Percentiles rank a stretch among this genome's conserved stretches.
Evolutionary conservation across 2,797 vertebrate species (phyloP).

Genomic region (Gambusia yucatana): DNA sequence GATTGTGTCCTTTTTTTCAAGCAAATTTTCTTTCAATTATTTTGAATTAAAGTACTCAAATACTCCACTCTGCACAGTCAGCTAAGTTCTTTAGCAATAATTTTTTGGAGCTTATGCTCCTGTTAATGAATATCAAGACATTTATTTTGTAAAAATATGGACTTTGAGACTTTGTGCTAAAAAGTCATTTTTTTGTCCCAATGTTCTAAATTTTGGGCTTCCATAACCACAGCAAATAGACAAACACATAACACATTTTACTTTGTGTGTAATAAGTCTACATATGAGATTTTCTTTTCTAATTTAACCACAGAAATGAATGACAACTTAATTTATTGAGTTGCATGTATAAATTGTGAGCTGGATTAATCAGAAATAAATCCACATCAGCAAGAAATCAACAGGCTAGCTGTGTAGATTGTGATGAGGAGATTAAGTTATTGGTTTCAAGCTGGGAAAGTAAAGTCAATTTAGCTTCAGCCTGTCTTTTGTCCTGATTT

Average conservation of each 20-base stretch:
- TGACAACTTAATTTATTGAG: background rate
- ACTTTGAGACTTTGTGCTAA: background rate
- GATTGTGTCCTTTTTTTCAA: background rate
- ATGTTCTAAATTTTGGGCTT: background rate
- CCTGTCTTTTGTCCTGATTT: conserved; percentile 45
- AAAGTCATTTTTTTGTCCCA: background rate
- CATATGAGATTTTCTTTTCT: background rate
- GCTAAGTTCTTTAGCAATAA: background rate
- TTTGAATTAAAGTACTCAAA: background rate
- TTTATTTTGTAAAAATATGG: too few relatives aligned
- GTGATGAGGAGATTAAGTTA: background rate
- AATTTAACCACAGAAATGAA: background rate
- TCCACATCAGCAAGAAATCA: background rate
- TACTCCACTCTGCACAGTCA: background rate
- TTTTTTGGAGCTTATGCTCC: background rate
- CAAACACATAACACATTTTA: background rate
- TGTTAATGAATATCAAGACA: background rate
- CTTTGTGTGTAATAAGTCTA: background rate
- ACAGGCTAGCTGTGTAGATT: background rate
- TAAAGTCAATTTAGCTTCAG: conserved; percentile 5
- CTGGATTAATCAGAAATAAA: background rate
- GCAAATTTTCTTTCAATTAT: background rate
- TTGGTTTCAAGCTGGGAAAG: conserved; percentile 6
- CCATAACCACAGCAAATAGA: background rate
- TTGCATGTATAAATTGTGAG: background rate